These are phyloP conservation scores for Helarctos malayanus DNA, from an alignment of 2,797 vertebrate species.

Conservation along the genomic window DNA sequence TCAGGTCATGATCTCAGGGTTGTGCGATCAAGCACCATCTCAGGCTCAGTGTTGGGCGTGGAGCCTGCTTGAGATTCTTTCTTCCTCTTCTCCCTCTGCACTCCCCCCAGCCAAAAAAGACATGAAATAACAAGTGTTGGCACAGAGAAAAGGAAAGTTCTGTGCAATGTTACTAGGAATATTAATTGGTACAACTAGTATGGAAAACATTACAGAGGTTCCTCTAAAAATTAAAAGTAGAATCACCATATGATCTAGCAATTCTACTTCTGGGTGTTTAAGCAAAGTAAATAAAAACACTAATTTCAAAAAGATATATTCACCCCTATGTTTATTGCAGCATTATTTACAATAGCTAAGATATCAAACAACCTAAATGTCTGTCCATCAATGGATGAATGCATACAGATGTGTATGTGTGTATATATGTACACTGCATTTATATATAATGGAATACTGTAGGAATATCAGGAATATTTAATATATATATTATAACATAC, in stretches of 20 bases:
- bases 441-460: neutral
- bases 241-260: neutral
- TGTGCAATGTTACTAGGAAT: neutral
- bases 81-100: neutral
- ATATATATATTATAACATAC: neutral
- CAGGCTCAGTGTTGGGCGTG: neutral
- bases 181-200: too few relatives aligned
- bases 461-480: neutral
- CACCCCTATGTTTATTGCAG: neutral
- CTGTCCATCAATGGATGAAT: neutral
- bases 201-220: neutral
- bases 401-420: neutral
- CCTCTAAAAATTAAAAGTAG: neutral
- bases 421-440: neutral
- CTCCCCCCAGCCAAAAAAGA: neutral
- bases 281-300: neutral
- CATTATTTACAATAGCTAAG: neutral
- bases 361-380: neutral
- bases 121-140: neutral
- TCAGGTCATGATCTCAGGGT: neutral
- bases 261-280: neutral
- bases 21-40: neutral
- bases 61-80: neutral
- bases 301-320: neutral
- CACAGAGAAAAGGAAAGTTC: neutral